These are phyloP conservation scores for Nezara viridula DNA, from an alignment of 2,888 invertebrate species.

Conservation along the genomic window DNA sequence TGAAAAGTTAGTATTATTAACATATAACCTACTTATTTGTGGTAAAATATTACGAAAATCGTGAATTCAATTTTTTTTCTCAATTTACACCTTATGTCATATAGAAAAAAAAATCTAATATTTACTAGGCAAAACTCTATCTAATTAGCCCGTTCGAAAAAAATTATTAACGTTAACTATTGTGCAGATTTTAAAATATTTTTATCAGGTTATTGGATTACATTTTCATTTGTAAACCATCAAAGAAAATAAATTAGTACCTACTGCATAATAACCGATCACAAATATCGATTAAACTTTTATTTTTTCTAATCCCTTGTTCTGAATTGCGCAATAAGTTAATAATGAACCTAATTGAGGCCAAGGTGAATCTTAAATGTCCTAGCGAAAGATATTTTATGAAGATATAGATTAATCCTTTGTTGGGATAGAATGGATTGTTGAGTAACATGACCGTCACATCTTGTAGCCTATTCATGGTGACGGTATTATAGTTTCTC, in stretches of 20 bases:
- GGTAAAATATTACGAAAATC: too few species aligned
- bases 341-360: not conserved
- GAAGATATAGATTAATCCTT: slow-evolving; percentile 7
- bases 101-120: too few species aligned
- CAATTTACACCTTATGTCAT: too few species aligned
- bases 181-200: too few species aligned
- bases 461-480: not conserved
- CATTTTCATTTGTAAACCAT: too few species aligned
- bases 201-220: too few species aligned
- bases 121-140: too few species aligned
- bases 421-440: not conserved
- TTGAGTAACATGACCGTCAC: not conserved
- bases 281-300: not conserved
- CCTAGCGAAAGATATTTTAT: slow-evolving; percentile 3
- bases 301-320: not conserved
- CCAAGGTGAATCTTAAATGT: not conserved
- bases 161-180: not conserved
- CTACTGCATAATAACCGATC: not conserved
- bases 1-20: not conserved
- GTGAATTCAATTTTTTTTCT: not conserved
- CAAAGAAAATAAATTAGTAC: too few species aligned
- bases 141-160: not conserved
- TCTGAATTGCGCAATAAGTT: not conserved
- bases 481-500: not conserved
- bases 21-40: not conserved